A percentile compares a stretch with the other conserved stretches of the same genome.
These are phyloP conservation scores for Alauda arvensis DNA, from an alignment of 2,797 vertebrate species.

Conservation along the genomic window DNA sequence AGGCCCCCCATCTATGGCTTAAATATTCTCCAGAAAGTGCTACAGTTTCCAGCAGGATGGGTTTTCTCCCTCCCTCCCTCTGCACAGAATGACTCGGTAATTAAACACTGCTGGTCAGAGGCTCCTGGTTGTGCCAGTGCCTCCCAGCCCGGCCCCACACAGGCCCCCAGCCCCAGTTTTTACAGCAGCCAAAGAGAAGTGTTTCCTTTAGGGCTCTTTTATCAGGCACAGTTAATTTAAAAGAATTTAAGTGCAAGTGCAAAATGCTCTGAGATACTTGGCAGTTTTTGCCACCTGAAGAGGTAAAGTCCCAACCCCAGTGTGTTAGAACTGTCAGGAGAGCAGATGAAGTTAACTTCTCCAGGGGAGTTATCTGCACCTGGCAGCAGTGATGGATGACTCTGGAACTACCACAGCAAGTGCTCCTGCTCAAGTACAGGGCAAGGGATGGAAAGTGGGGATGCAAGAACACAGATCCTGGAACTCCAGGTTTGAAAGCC, in stretches of 20 bases:
- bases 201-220: neutral
- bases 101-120: neutral
- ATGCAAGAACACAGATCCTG: neutral
- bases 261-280: neutral
- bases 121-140: neutral
- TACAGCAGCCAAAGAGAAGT: neutral
- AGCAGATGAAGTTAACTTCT: neutral
- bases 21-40: neutral
- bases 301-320: neutral
- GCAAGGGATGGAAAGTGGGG: neutral
- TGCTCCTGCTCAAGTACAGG: neutral
- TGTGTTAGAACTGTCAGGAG: neutral
- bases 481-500: neutral
- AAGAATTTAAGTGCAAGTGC: neutral
- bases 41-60: neutral
- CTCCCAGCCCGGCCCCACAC: neutral
- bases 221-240: neutral
- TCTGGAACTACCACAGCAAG: neutral
- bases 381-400: neutral
- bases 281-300: neutral
- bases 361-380: neutral
- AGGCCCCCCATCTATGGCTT: rapidly evolving
- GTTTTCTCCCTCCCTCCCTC: neutral
- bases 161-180: neutral
- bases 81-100: neutral